phyloP scores from a whole-genome alignment of 2,797 vertebrate species.

The Xenops minutus region DNA sequence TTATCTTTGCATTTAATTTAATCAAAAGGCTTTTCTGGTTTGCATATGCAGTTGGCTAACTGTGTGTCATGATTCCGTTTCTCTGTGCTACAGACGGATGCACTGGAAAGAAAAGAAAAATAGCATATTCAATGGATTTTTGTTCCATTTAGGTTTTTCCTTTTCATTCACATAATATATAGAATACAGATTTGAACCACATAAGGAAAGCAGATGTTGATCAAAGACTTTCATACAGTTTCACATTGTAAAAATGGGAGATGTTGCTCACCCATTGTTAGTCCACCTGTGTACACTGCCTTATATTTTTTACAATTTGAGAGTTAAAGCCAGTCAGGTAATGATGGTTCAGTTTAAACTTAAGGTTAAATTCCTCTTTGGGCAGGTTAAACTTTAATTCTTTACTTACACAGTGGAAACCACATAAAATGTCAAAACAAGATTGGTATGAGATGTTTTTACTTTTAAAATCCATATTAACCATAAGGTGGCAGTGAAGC shows the following conservation, averaged over 20 bases:
- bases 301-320: neutral
- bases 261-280: neutral
- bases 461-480: neutral
- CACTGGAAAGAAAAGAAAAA: neutral
- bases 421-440: neutral
- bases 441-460: neutral
- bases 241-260: neutral
- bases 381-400: neutral
- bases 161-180: neutral
- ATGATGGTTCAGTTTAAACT: neutral
- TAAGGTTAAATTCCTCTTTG: neutral
- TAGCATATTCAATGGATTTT: neutral
- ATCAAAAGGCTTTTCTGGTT: neutral
- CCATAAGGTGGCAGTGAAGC: slow-evolving; percentile 76
- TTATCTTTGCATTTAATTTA: neutral
- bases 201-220: neutral
- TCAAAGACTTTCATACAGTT: neutral
- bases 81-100: neutral
- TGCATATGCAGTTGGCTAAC: neutral
- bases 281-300: fast-evolving
- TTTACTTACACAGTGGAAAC: neutral
- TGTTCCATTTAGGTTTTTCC: neutral
- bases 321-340: neutral
- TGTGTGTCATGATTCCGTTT: neutral
- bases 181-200: neutral